Conservation (phyloP, 2,797 vertebrate species). For the Dicrostonyx torquatus region DNA sequence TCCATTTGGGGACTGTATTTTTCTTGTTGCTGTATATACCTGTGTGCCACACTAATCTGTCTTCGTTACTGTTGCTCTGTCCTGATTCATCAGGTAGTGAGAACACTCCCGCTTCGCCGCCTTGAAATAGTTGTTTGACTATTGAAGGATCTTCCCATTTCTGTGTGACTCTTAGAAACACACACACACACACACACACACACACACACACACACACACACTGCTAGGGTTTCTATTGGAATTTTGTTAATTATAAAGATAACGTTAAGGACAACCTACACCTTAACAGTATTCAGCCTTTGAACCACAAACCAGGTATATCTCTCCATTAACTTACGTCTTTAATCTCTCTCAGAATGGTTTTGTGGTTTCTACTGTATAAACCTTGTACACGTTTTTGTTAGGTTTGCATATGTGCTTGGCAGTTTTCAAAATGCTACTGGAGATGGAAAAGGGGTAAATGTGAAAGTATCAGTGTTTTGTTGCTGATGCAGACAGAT, state of each 20-base stretch:
- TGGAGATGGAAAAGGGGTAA: background rate
- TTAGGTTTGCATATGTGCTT: background rate
- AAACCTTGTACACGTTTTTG: background rate
- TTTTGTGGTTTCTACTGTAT: background rate
- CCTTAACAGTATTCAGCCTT: constrained; percentile 10
- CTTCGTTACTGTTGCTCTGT: background rate
- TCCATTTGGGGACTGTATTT: background rate
- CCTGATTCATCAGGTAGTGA: background rate
- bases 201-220: background rate
- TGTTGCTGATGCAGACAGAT: background rate
- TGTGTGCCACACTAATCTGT: background rate
- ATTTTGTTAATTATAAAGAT: constrained; percentile 19
- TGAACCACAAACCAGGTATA: background rate
- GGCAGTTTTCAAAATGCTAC: background rate
- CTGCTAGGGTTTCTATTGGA: background rate
- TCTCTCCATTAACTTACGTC: background rate
- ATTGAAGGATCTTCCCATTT: constrained; percentile 7
- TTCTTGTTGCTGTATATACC: background rate
- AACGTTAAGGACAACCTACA: background rate
- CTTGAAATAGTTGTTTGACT: background rate
- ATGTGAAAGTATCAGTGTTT: background rate
- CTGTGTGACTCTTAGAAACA: background rate
- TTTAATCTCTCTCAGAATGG: background rate
- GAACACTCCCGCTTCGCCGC: background rate
- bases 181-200: background rate